These are phyloP conservation scores for Dendronephthya gigantea DNA, from an alignment of 64 coral and sea anemone genomes.

Conservation along the genomic window DNA sequence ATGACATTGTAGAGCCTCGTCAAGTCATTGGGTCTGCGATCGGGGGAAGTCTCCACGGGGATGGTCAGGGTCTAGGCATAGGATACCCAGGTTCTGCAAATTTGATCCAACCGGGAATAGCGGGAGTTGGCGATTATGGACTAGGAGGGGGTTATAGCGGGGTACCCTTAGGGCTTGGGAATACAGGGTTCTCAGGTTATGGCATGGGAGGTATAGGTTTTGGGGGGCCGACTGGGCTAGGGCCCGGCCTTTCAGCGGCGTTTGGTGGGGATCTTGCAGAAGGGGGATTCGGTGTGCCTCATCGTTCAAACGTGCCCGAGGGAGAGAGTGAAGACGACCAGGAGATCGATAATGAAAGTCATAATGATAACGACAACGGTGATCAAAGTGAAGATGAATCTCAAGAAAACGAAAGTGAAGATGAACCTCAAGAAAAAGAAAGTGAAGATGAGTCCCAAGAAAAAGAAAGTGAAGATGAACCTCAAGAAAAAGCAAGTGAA, in stretches of 20 bases:
- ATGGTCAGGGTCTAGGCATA: neutral
- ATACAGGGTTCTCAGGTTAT: neutral
- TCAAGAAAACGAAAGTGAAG: neutral
- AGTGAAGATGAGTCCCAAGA: neutral
- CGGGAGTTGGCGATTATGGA: neutral
- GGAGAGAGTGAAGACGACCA: neutral
- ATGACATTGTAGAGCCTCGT: neutral
- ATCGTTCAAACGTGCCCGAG: neutral
- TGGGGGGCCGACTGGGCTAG: neutral
- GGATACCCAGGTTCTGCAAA: neutral
- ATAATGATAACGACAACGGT: neutral
- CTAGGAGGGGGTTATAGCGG: neutral
- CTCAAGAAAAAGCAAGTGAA: too few relatives aligned
- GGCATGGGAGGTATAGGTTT: neutral
- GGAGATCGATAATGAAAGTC: neutral
- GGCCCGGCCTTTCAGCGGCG: neutral
- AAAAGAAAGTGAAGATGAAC: too few relatives aligned
- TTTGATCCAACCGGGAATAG: neutral
- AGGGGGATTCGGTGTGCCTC: neutral
- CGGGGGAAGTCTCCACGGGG: neutral
- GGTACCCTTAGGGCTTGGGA: neutral
- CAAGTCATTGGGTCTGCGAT: neutral
- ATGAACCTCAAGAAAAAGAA: neutral
- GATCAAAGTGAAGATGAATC: neutral
- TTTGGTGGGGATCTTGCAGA: neutral